Base-by-base conservation (phyloP, 2,797 vertebrate genomes). In the Psittacula derbiana region DNA sequence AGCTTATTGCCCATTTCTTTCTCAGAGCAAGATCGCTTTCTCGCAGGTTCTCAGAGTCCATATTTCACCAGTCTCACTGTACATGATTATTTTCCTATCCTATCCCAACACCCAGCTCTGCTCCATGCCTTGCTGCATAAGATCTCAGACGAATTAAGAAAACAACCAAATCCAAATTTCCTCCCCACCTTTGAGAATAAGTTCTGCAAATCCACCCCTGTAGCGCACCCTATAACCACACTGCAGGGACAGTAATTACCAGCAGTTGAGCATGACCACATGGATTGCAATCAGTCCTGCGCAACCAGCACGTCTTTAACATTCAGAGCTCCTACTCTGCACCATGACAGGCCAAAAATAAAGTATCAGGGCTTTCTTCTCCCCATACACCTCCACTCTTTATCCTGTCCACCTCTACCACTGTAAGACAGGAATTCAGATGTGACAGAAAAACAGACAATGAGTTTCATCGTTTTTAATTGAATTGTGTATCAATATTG, bases 401-500 rank as follows among this genome's bases (percentile, higher is more conserved):
- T 28, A 38, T 60, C 25, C 36, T 46, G 20, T 24, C 55, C 33
- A 41, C 12, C 28, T 82, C 74, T 40, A 19, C 28, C 28, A 11
- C 46, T 70, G 14, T 17, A 84, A 50, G 75, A 62, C 75, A 88
- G 53, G 46, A 87, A 92, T 80, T 91, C 71, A 55, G 62, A 60
- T 52, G 3, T 82, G 71, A 69, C 43, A 80, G 57, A 84, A 86
- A 92, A 91, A 60, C 87, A 82, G 94, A 93, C 94, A 94, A 69
- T 31, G 28, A 90, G 62, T 58, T 83, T 62, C 83, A 90, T 83
- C 91, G 62, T 86, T 74, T 93, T 94, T 90, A 96, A 97, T 88
- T 94, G 86, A 97, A 95, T 93, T 94, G 80, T 76, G 46, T 93
- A 86, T 82, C 91, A 94, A 96, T 95, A 97, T 91, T 89, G 95